These are phyloP conservation scores for Parapsyche elsis DNA, from an alignment of 1,140 invertebrate species.

Conservation along the genomic window DNA sequence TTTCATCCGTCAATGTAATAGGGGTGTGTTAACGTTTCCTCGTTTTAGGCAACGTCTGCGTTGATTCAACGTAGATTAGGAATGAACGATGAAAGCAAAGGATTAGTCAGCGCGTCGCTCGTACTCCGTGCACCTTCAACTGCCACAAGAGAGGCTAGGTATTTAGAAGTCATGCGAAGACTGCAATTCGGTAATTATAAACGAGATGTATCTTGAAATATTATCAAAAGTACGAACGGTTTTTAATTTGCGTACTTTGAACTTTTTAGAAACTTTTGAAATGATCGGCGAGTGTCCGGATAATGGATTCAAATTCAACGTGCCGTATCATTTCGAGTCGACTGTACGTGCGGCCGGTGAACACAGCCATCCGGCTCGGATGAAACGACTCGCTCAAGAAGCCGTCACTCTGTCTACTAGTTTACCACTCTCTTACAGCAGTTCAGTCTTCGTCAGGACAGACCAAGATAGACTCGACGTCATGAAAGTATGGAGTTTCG, in stretches of 20 bases:
- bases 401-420: constrained; percentile 94
- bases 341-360: constrained; percentile 89
- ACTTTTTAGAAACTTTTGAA: constrained; percentile 83
- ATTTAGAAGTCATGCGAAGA: constrained; percentile 87
- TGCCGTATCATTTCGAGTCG: constrained; percentile 92
- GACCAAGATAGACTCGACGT: constrained; percentile 93
- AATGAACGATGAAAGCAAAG: constrained; percentile 68
- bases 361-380: constrained; percentile 84
- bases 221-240: not conserved
- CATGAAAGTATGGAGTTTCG: constrained; percentile 93
- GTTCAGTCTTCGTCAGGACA: constrained; percentile 95
- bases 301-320: constrained; percentile 82
- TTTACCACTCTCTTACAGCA: constrained; percentile 92
- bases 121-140: constrained; percentile 58
- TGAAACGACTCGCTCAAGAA: constrained; percentile 95
- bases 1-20: not conserved
- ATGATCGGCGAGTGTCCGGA: constrained; percentile 83
- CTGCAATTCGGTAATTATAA: constrained; percentile 81
- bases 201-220: not conserved
- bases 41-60: constrained; percentile 74
- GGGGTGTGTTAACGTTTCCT: not conserved
- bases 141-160: constrained; percentile 69
- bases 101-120: constrained; percentile 60
- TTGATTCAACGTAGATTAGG: constrained; percentile 79
- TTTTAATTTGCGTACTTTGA: constrained; percentile 46